Evolutionary conservation across 2,888 invertebrate genomes (phyloP).

Genomic region (Lasiommata megera): DNA sequence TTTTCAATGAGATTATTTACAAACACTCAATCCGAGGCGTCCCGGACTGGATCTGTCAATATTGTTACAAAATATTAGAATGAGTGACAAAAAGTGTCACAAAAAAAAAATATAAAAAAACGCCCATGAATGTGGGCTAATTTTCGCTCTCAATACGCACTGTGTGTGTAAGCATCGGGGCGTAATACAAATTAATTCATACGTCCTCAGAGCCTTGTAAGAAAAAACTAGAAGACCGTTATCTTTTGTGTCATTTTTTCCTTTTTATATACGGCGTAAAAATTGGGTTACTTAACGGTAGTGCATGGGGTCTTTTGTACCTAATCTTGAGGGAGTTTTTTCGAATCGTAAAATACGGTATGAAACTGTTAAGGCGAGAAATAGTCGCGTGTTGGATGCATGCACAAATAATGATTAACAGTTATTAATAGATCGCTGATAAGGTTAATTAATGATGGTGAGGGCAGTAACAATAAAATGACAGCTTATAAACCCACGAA

Average conservation of each 20-base stretch:
- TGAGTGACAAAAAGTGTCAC: slow-evolving; percentile 26
- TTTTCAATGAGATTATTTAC: slow-evolving; percentile 79
- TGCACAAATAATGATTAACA: slow-evolving; percentile 40
- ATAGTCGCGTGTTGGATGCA: slow-evolving; percentile 38
- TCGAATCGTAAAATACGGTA: slow-evolving; percentile 40
- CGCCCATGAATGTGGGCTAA: slow-evolving; percentile 75
- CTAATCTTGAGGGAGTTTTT: slow-evolving; percentile 46
- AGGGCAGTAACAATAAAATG: slow-evolving; percentile 14
- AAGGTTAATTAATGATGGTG: slow-evolving; percentile 54
- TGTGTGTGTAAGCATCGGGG: slow-evolving; percentile 75
- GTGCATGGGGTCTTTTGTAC: slow-evolving; percentile 64
- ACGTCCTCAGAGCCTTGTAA: slow-evolving; percentile 44
- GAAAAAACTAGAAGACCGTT: slow-evolving; percentile 66
- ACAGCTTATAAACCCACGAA: slow-evolving; percentile 8
- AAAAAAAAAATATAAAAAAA: slow-evolving; percentile 43
- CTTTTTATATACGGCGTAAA: slow-evolving; percentile 77
- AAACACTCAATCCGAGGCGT: slow-evolving; percentile 59
- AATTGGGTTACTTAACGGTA: slow-evolving; percentile 81
- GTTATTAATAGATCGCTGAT: slow-evolving; percentile 56
- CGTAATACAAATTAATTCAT: slow-evolving; percentile 77
- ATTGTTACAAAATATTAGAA: slow-evolving; percentile 75
- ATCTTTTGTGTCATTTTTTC: slow-evolving; percentile 56
- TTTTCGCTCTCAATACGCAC: slow-evolving; percentile 76
- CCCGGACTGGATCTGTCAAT: slow-evolving; percentile 73
- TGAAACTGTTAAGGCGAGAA: slow-evolving; percentile 33